A percentile compares a stretch with the other conserved stretches of the same genome.
phyloP scores from a whole-genome alignment of 2,888 invertebrate species.

The Tanypteryx hageni region DNA sequence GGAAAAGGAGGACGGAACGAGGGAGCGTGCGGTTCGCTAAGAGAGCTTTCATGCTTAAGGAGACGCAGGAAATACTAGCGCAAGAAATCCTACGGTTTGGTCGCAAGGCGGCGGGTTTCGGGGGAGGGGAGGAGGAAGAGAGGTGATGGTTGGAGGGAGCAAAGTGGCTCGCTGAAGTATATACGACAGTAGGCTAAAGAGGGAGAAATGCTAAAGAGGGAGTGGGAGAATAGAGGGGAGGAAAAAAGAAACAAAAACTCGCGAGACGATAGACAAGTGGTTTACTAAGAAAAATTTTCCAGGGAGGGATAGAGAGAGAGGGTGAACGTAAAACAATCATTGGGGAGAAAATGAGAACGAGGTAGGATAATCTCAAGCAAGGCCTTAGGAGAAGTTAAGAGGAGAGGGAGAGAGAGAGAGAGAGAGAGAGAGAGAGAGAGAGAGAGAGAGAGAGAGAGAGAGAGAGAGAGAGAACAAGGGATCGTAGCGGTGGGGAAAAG shows the following conservation, averaged over 20 bases:
- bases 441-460: no score
- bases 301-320: no score
- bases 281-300: background rate
- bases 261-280: background rate
- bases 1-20: no score
- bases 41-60: constrained; percentile 7
- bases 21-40: constrained; percentile 3
- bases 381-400: background rate
- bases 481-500: background rate
- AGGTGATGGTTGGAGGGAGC: no score
- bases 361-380: background rate
- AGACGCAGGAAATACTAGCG: constrained; percentile 20
- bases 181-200: no score
- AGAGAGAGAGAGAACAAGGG: background rate
- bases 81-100: background rate
- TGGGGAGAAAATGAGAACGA: background rate
- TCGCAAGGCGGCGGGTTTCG: no score
- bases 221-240: background rate
- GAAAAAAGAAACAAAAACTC: background rate
- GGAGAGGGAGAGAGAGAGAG: no score
- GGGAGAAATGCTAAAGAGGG: background rate
- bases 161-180: no score
- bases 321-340: background rate
- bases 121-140: no score
- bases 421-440: no score